phyloP scores from a whole-genome alignment of 1,140 invertebrate species.

The Liolophura sinensis region DNA sequence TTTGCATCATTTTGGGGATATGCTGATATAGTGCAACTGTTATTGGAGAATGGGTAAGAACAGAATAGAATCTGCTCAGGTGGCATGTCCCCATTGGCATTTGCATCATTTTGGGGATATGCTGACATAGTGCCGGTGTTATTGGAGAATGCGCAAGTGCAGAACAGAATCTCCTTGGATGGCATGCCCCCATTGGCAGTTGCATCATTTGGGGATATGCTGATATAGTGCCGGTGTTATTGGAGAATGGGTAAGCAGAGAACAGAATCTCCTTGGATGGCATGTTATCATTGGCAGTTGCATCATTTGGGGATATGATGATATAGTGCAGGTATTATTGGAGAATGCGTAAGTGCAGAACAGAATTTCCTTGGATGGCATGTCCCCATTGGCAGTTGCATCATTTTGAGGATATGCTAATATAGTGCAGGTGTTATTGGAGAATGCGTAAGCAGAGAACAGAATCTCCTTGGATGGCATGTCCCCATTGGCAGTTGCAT shows the following conservation, averaged over 20 bases:
- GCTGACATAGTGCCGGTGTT: conserved; percentile 43
- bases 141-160: conserved; percentile 39
- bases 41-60: conserved; percentile 43
- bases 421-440: conserved; percentile 39
- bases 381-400: conserved; percentile 49
- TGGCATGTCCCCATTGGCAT: conserved; percentile 50
- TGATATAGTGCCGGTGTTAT: conserved; percentile 39
- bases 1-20: conserved; percentile 56
- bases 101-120: conserved; percentile 56
- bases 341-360: conserved; percentile 41
- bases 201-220: conserved; percentile 55
- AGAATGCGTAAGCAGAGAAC: conserved; percentile 42
- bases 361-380: no score
- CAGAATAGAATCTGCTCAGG: no score
- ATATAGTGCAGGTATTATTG: conserved; percentile 42
- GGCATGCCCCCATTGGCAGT: conserved; percentile 51
- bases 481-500: conserved; percentile 47
- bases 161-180: no score
- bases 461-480: conserved; percentile 53
- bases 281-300: conserved; percentile 48
- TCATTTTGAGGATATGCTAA: conserved; percentile 55
- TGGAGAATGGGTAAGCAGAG: conserved; percentile 43
- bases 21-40: conserved; percentile 41
- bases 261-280: no score
- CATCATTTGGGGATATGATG: conserved; percentile 54